phyloP scores from a whole-genome alignment of 2,888 invertebrate species.

The Cremastobaeus sp. region DNA sequence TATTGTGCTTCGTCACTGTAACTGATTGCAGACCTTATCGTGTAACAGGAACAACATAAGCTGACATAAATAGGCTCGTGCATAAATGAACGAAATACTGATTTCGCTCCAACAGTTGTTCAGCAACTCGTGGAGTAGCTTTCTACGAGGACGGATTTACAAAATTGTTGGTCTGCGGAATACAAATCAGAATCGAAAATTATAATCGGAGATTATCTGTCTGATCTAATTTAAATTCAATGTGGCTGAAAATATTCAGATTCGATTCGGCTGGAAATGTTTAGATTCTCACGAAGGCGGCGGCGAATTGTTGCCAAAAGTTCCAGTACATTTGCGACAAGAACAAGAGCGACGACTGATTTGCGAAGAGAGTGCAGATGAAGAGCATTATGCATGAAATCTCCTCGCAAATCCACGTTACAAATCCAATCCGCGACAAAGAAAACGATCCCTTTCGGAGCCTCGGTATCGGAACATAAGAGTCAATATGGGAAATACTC shows the following conservation, averaged over 20 bases:
- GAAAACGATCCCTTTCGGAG: constrained; percentile 24
- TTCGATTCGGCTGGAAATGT: no score
- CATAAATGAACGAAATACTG: constrained; percentile 56
- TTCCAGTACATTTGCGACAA: no score
- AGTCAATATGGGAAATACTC: constrained; percentile 43
- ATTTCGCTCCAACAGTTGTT: constrained; percentile 31
- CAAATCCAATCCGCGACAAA: constrained; percentile 30
- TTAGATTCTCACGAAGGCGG: no score
- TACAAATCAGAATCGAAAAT: background rate
- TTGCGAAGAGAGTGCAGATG: background rate
- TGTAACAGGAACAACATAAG: constrained; percentile 36
- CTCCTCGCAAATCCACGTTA: constrained; percentile 18
- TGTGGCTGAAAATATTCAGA: no score
- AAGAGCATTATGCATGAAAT: background rate
- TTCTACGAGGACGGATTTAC: constrained; percentile 20
- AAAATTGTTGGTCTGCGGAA: constrained; percentile 9
- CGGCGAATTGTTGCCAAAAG: no score
- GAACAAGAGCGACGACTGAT: no score
- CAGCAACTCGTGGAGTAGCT: constrained; percentile 7
- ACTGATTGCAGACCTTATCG: constrained; percentile 53
- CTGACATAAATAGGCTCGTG: constrained; percentile 53
- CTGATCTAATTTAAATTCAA: no score
- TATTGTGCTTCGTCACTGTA: constrained; percentile 53
- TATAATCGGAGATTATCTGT: background rate
- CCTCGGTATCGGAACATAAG: constrained; percentile 28